Conservation (phyloP, 2,113 vertebrate genomes). For the Phaethornis superciliosus region DNA sequence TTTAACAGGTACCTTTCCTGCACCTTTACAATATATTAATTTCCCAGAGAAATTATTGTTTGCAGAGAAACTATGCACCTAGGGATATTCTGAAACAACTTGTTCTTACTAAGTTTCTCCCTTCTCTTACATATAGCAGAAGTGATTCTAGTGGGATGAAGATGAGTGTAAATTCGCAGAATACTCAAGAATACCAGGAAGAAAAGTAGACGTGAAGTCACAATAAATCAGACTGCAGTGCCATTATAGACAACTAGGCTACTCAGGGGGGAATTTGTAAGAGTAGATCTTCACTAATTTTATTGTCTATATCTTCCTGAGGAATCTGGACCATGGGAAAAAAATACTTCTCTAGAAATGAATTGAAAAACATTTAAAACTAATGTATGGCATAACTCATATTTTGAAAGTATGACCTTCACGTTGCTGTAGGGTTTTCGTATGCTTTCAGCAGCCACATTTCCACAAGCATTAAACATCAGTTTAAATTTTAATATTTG, state of each 20-base stretch:
- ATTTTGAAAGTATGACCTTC: background rate
- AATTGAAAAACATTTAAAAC: background rate
- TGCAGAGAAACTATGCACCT: background rate
- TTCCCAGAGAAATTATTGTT: background rate
- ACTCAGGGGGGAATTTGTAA: background rate
- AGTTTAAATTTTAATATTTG: conserved; percentile 9
- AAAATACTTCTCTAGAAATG: background rate
- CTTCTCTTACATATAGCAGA: background rate
- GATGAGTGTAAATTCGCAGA: background rate
- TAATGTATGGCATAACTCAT: background rate
- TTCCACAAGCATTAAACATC: conserved; percentile 19
- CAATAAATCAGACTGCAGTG: background rate
- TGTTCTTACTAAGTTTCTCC: background rate
- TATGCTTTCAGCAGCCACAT: background rate
- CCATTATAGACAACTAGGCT: background rate
- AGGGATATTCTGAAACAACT: background rate
- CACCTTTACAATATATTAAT: background rate
- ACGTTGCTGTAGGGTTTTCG: background rate
- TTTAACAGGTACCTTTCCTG: background rate
- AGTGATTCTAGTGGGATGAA: background rate
- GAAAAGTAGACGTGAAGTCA: background rate
- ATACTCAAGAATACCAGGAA: background rate
- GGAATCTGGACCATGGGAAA: background rate
- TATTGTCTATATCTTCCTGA: background rate
- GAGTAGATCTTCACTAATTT: background rate